Percentiles rank a stretch among this genome's conserved stretches.
Conservation (phyloP, 2,113 vertebrate species). For the Eupsittula cactorum region DNA sequence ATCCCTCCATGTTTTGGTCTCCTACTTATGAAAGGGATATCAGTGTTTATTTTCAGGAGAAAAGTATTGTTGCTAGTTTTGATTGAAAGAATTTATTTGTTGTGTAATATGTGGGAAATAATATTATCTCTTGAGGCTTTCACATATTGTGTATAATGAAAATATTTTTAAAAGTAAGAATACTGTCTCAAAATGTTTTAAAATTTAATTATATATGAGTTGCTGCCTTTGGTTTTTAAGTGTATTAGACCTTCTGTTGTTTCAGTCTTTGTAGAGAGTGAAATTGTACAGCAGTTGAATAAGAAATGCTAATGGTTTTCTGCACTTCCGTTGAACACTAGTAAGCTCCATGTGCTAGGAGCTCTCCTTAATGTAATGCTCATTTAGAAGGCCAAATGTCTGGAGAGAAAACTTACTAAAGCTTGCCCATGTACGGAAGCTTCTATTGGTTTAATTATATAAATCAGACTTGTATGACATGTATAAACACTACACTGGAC, state of each 20-base stretch:
- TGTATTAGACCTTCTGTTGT: not conserved
- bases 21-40: not conserved
- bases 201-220: not conserved
- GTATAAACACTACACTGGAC: conserved; percentile 12
- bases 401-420: conserved; percentile 7
- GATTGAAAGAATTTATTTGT: not conserved
- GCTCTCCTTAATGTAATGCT: not conserved
- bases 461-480: conserved; percentile 46
- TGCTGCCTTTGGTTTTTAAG: not conserved
- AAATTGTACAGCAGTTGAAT: not conserved
- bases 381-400: not conserved
- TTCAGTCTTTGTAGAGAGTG: not conserved
- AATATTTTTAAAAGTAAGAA: not conserved
- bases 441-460: conserved; percentile 34
- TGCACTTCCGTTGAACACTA: not conserved
- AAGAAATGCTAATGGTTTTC: not conserved
- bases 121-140: not conserved
- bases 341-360: not conserved
- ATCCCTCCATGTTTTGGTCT: not conserved
- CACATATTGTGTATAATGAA: not conserved
- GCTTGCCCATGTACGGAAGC: not conserved
- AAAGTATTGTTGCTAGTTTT: not conserved
- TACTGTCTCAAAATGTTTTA: not conserved
- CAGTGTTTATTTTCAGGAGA: not conserved
- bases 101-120: not conserved